A percentile compares a stretch with the other conserved stretches of the same genome.
Conservation (phyloP, 2,797 vertebrate genomes). For the Sciurus carolinensis region DNA sequence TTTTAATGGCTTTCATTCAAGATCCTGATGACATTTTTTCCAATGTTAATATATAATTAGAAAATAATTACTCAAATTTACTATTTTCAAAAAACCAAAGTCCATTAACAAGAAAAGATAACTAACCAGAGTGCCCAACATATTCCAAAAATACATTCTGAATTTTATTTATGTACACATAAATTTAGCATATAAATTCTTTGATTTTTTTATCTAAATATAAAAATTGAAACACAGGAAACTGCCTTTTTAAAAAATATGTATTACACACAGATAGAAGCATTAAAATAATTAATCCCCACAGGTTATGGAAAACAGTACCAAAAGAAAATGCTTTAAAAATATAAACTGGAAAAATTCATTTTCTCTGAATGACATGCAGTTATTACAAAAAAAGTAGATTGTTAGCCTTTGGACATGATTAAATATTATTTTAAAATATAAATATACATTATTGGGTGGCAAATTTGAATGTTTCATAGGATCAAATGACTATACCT, state of each 20-base stretch:
- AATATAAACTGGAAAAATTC: neutral
- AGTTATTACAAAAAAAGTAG: neutral
- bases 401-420: neutral
- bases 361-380: neutral
- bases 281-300: neutral
- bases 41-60: neutral
- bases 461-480: neutral
- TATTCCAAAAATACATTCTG: neutral
- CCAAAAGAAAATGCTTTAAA: neutral
- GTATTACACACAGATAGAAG: neutral
- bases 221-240: neutral
- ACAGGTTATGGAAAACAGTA: neutral
- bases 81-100: neutral
- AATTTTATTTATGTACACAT: neutral
- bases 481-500: neutral
- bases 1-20: constrained; percentile 53
- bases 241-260: neutral
- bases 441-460: neutral
- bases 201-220: neutral
- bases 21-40: neutral
- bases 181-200: constrained; percentile 9
- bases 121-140: neutral
- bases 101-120: neutral
- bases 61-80: constrained; percentile 35
- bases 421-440: neutral